Evolutionary conservation across 2,888 invertebrate species (phyloP), one percentile per base, ranked within the genome.

Genomic region (Cantharis rustica): DNA sequence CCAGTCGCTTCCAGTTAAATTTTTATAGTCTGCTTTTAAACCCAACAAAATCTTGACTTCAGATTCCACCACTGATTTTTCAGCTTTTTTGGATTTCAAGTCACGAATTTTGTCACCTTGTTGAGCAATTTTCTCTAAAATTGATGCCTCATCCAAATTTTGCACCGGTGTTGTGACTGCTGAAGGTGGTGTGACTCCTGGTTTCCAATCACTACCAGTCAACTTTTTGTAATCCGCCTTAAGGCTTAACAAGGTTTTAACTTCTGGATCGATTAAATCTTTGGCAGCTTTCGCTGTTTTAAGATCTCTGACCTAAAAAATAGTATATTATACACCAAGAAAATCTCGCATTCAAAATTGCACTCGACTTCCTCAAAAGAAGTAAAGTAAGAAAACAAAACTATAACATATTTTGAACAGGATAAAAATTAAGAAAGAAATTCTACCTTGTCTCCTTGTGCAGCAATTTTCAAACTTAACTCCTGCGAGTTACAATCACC

Each of bases 231-330:
- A 93, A 72, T 91, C 88, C 2, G 88, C 85, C 86, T 93, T 93
- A 69, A 93, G 84, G 4, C 86, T 84, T 17, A 93, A 84, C 9
- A 94, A 87, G 23, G 82, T 83, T 81, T 91, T 89, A 1, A 93
- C 92, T 82, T 90, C 92, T 61, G 86, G 85, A 79, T 91, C 90
- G 86, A 89, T 87, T 81, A 90, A 88, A 77, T 89, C 87, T 89
- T 95, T 95, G 5, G 91, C 89, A 69, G 93, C 93, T 84, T 94
- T 94, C 20, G 91, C 89, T 0, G 90, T 80, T 86, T 95, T 95
- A 16, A 78, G 71, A 66, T 71, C 47, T 26, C 76, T 70, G n/a
- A 72, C 68, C 75, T 75, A 68, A 70, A 73, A 69, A 13, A n/a
- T 11, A 3, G 11, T 10, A 11, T 27, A 27, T 26, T 26, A 3